Evolutionary conservation across 2,113 vertebrate genomes (phyloP), one percentile per base, ranked within the genome.

Genomic region (Phalacrocorax carbo): DNA sequence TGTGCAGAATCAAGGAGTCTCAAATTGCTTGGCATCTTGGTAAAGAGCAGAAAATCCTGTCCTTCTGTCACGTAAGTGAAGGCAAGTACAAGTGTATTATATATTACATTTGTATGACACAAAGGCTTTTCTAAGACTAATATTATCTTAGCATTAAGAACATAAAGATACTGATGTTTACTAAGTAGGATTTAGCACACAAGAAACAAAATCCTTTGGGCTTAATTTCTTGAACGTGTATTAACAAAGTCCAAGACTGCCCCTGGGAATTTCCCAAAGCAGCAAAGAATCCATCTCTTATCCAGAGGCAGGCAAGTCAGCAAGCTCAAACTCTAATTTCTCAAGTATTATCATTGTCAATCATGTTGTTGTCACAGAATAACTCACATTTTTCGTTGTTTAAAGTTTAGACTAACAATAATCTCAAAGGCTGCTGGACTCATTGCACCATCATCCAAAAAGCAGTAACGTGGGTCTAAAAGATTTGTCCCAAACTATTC

Each of bases 61-160:
- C 76, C 44, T 69, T 69, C 93, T 94, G 77, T 73, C 52, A 88
- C 18, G 29, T 9, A 80, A 90, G 72, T 51, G 73, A 95, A 96
- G 44, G 20, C 46, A 90, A 88, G 65, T 60, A 96, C 21, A 84
- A 94, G 80, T 69, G 52, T 30, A 93, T 68, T 71, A 22, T 46
- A 72, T 84, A 72, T 87, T 91, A 69, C 49, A 82, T 72, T 86
- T 0, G 0, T 77, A 66, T 55, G 75, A 96, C 30, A 94, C 18
- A 89, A 97, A 96, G 83, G 48, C 72, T 65, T 42, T 91, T 58
- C 83, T 91, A 92, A 96, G 65, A 86, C 94, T 91, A 97, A 73
- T 85, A 90, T 73, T 89, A 93, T 77, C 42, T 79, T 92, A 94
- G 36, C 44, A 77, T 75, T 79, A 94, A 94, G 65, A 93, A 90